Conservation (phyloP, 2,113 vertebrate species). For the Gymnocephalus cernua region DNA sequence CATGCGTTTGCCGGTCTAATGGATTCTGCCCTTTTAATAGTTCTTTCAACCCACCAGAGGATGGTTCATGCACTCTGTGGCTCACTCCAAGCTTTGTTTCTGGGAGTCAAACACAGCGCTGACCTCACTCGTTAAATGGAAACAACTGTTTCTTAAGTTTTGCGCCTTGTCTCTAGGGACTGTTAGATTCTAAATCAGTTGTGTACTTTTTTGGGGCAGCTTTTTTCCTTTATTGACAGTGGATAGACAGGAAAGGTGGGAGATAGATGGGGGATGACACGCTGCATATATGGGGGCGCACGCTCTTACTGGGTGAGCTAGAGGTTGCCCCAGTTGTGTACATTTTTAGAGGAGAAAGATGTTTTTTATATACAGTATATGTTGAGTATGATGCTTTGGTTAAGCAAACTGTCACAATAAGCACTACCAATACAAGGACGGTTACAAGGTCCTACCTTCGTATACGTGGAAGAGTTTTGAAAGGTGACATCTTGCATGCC, state of each 20-base stretch:
- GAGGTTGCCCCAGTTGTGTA: too few relatives aligned
- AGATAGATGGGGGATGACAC: too few relatives aligned
- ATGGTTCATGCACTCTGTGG: constrained; percentile 32
- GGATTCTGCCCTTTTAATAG: constrained; percentile 51
- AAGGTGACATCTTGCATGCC: constrained; percentile 7
- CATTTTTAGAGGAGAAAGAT: not conserved
- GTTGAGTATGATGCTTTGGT: not conserved
- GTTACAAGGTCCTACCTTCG: not conserved
- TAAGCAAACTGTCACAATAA: not conserved
- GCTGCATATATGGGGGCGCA: too few relatives aligned
- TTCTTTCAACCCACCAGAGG: constrained; percentile 48
- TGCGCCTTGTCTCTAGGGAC: not conserved
- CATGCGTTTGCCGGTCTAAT: constrained; percentile 45
- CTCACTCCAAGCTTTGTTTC: constrained; percentile 21
- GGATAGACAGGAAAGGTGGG: too few relatives aligned
- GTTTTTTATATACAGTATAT: not conserved
- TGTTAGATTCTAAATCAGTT: not conserved
- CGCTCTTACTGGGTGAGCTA: too few relatives aligned
- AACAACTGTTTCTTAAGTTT: constrained; percentile 45
- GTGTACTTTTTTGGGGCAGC: too few relatives aligned
- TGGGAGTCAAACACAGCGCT: constrained; percentile 32
- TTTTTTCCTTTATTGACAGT: too few relatives aligned
- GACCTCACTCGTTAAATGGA: constrained; percentile 41
- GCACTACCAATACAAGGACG: not conserved
- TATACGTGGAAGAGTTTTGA: not conserved